These are phyloP conservation scores for Odontocolon sp. DNA, from an alignment of 2,888 invertebrate species.

Conservation along the genomic window DNA sequence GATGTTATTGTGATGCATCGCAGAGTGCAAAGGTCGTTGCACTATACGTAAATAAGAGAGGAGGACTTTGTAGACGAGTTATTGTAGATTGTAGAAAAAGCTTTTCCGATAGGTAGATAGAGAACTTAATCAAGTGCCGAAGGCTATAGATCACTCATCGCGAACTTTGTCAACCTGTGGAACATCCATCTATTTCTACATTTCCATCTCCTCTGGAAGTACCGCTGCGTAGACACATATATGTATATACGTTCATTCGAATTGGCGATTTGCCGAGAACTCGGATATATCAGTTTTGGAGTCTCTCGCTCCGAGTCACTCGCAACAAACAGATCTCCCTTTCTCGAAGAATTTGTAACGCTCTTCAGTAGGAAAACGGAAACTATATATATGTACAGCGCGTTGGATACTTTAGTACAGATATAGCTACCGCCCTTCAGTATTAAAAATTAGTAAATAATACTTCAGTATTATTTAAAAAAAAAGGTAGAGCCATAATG, in stretches of 20 bases:
- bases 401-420: too few species aligned
- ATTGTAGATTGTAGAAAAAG: slow-evolving; percentile 23
- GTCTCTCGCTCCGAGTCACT: neutral
- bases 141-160: slow-evolving; percentile 26
- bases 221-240: slow-evolving; percentile 13
- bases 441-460: too few species aligned
- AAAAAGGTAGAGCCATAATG: too few species aligned
- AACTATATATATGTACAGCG: too few species aligned
- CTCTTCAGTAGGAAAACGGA: neutral
- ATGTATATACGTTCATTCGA: slow-evolving; percentile 7
- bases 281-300: neutral
- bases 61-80: slow-evolving; percentile 12
- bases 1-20: slow-evolving; percentile 11
- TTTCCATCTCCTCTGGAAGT: neutral
- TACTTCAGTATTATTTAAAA: too few species aligned
- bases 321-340: neutral
- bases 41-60: slow-evolving; percentile 16
- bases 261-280: slow-evolving; percentile 33
- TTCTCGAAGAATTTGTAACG: neutral
- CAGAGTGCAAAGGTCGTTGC: slow-evolving; percentile 40
- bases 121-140: slow-evolving; percentile 52
- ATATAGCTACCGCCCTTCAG: too few species aligned
- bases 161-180: slow-evolving; percentile 58
- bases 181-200: slow-evolving; percentile 36
- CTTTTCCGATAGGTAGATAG: slow-evolving; percentile 54